Percentiles rank a stretch among this genome's conserved stretches.
Evolutionary conservation across 2,888 invertebrate genomes (phyloP).

Genomic region (Mythimna impura): DNA sequence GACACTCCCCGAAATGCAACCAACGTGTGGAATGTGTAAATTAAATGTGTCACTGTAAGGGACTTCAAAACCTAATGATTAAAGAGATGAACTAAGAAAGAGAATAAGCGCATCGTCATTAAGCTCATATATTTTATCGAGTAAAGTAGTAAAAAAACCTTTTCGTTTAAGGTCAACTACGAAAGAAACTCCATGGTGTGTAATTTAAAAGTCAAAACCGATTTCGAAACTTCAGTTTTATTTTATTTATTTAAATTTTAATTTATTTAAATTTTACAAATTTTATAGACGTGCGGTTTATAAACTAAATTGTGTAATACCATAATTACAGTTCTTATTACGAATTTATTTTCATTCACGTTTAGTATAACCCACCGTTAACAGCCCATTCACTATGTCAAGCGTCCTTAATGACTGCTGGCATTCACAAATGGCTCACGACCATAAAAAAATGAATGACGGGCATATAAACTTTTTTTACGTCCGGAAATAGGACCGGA

Average conservation of each 20-base stretch:
- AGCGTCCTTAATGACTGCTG: conserved; percentile 56
- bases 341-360: conserved; percentile 46
- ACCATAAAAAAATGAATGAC: conserved; percentile 63
- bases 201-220: background rate
- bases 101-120: background rate
- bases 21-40: conserved; percentile 93
- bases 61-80: background rate
- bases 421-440: conserved; percentile 58
- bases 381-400: conserved; percentile 53
- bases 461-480: conserved; percentile 55
- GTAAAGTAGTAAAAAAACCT: background rate
- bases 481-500: conserved; percentile 61
- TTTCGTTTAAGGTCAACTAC: background rate
- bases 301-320: conserved; percentile 44
- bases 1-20: conserved; percentile 96
- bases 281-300: background rate
- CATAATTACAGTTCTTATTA: conserved; percentile 39
- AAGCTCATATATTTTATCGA: background rate
- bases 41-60: background rate
- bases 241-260: no score
- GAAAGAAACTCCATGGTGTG: background rate
- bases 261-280: background rate
- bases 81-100: background rate
- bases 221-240: conserved; percentile 20
- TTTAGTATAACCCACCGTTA: conserved; percentile 46